phyloP scores from a whole-genome alignment of 1,140 invertebrate genomes.

The Atta colombica region DNA sequence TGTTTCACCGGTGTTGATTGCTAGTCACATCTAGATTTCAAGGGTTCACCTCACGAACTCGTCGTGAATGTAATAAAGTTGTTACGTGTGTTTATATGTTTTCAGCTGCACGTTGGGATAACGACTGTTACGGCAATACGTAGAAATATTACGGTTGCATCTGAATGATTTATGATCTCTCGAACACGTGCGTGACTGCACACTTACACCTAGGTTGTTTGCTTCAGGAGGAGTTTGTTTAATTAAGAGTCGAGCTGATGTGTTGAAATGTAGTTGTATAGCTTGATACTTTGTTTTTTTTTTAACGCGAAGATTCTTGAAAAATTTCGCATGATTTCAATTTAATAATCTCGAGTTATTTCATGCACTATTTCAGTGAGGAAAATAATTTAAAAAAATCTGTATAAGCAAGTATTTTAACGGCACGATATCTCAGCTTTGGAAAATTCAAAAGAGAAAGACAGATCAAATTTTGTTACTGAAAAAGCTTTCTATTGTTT shows the following conservation, averaged over 20 bases:
- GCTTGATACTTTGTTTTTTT: not conserved
- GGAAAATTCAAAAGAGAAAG: not conserved
- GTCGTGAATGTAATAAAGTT: not conserved
- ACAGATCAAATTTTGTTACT: not conserved
- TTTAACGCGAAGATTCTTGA: not conserved
- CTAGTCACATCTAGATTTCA: conserved; percentile 4
- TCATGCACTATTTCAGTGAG: not conserved
- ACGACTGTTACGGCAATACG: not conserved
- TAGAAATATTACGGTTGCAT: conserved; percentile 14
- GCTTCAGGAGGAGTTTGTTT: not conserved
- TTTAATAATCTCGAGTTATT: not conserved
- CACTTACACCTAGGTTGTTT: not conserved
- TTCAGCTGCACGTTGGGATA: not conserved
- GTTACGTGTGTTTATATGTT: conserved; percentile 4
- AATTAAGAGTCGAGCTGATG: conserved; percentile 28
- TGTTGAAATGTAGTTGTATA: not conserved
- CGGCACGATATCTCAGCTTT: too few species aligned
- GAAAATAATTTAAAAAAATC: not conserved
- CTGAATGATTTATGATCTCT: conserved; percentile 31
- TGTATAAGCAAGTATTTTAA: not conserved
- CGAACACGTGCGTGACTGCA: not conserved
- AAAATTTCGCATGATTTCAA: not conserved
- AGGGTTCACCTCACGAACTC: not conserved
- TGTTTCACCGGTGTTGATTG: not conserved
- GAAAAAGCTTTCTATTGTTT: too few species aligned